A percentile compares a stretch with the other conserved stretches of the same genome.
Evolutionary conservation across 2,888 invertebrate species (phyloP).

Genomic region (Seira ritae): DNA sequence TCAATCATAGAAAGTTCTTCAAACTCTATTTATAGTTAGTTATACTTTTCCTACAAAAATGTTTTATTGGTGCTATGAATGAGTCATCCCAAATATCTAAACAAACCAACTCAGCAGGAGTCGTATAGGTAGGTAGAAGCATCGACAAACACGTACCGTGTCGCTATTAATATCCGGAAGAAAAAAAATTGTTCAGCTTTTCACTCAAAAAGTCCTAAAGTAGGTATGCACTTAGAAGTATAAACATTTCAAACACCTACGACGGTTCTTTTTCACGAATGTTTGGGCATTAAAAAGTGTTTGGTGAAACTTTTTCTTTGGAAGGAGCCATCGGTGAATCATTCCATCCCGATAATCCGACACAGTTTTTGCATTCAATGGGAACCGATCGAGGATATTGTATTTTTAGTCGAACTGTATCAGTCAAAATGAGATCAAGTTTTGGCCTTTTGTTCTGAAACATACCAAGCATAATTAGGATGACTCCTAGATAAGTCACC

Average conservation of each 20-base stretch:
- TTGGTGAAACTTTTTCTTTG: background rate
- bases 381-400: too few species aligned
- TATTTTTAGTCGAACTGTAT: background rate
- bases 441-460: background rate
- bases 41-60: background rate
- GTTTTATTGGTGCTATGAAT: background rate
- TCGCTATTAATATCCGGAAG: too few species aligned
- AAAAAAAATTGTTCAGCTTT: too few species aligned
- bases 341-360: background rate
- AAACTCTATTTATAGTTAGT: background rate
- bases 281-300: constrained; percentile 47
- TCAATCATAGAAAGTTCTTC: background rate
- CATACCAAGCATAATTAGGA: constrained; percentile 29
- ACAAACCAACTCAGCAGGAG: too few species aligned
- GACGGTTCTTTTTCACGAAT: constrained; percentile 27
- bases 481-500: constrained; percentile 43
- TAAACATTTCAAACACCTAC: too few species aligned
- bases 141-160: too few species aligned
- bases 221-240: too few species aligned
- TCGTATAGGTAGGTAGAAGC: too few species aligned
- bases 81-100: too few species aligned
- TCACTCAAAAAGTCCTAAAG: too few species aligned
- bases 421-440: background rate
- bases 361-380: background rate
- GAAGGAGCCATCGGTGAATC: background rate